Base-by-base conservation (phyloP, 2,797 vertebrate species). In the Rallus crepitans region DNA sequence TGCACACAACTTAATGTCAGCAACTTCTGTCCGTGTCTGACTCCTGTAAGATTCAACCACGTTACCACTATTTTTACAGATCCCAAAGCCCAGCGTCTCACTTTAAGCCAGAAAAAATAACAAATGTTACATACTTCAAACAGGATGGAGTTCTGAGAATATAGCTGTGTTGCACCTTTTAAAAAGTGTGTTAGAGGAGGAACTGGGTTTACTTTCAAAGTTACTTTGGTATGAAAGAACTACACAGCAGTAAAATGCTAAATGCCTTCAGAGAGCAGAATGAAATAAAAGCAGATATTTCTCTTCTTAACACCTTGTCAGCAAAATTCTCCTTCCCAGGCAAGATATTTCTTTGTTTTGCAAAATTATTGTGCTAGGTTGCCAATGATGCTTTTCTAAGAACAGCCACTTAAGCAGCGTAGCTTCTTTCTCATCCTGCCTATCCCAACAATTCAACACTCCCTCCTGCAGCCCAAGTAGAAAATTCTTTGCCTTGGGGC, bases 391-490 rank as follows among this genome's bases (percentile, higher is more conserved):
- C 73, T 96, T 96, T 93, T 91, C 94, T 97, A 93, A 97, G 95
- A 97, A 95, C 81, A 82, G 90, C 53, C n/a, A 14, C 94, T 91
- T 97, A 94, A 96, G 91, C 66, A 97, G 95, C 9, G 20, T 57
- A 96, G 92, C 31, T 93, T 87, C 94, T 96, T 97, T 97, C 94
- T 97, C 96, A 97, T 89, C 90, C 93, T 96, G 95, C 95, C 93
- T 95, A 95, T 97, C 94, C 96, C 97, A 97, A 91, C 84, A 96
- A 93, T 96, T 95, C 93, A 96, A 97, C 95, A 95, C 95, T 97
- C 97, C 93, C 94, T 98, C 84, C 94, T 94, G 89, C 57, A 94
- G 90, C 68, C 80, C 45, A n/a, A 95, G 90, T 82, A 93, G 82
- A 97, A 96, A 95, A 93, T 93, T 90, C 92, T 90, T 95, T 95